These are phyloP conservation scores for Lepidurus arcticus DNA, from an alignment of 1,140 invertebrate species.

Conservation along the genomic window DNA sequence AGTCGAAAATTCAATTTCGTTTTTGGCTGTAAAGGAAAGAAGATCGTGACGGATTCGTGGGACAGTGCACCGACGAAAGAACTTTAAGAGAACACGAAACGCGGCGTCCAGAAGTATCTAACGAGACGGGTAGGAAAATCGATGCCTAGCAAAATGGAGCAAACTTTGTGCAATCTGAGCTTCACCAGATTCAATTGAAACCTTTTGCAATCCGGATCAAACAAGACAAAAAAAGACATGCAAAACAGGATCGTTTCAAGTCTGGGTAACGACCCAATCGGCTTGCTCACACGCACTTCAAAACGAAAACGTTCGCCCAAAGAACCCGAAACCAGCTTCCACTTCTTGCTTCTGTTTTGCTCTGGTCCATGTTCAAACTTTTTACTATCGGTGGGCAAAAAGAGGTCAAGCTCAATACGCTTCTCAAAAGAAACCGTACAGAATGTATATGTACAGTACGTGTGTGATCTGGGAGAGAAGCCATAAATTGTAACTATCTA, in stretches of 20 bases:
- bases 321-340: background rate
- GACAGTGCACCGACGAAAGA: background rate
- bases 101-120: background rate
- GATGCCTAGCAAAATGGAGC: background rate
- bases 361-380: background rate
- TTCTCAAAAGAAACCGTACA: too few species aligned
- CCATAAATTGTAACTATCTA: conserved; percentile 17
- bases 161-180: background rate
- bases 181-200: background rate
- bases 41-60: conserved; percentile 3
- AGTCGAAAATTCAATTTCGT: background rate
- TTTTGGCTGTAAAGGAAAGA: background rate
- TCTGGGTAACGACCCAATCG: conserved; percentile 17
- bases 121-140: background rate
- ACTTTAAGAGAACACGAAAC: background rate
- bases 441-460: background rate
- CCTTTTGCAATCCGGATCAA: background rate
- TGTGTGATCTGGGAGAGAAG: background rate
- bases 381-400: background rate
- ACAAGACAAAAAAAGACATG: background rate
- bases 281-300: background rate
- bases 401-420: background rate
- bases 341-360: background rate
- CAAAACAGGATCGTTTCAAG: background rate
- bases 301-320: background rate